These are phyloP conservation scores for Pelosia muscerda DNA, from an alignment of 2,888 invertebrate species.

Conservation along the genomic window DNA sequence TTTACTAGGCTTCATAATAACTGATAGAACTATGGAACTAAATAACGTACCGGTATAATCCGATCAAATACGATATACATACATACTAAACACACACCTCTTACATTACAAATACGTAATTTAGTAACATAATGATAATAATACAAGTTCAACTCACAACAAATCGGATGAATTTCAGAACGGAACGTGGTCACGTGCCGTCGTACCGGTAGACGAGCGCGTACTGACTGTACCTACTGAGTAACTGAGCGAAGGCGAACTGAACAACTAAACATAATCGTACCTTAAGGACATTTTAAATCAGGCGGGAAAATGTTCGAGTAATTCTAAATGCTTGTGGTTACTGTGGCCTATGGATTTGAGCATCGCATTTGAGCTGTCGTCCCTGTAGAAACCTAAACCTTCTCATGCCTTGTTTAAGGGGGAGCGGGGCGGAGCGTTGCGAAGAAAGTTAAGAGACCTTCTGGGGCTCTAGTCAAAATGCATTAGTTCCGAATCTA, in stretches of 20 bases:
- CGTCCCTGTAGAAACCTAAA: too few relatives aligned
- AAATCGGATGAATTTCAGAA: conserved; percentile 29
- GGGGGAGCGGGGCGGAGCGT: too few relatives aligned
- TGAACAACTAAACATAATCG: conserved; percentile 31
- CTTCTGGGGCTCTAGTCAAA: too few relatives aligned
- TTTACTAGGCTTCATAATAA: neutral
- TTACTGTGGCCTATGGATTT: too few relatives aligned
- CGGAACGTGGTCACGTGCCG: conserved; percentile 31
- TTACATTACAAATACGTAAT: neutral
- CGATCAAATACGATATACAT: conserved; percentile 13
- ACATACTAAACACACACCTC: conserved; percentile 9
- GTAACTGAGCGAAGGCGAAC: too few relatives aligned
- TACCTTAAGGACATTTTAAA: conserved; percentile 14
- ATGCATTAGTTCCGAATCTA: too few relatives aligned
- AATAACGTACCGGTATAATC: conserved; percentile 4
- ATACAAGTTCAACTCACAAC: conserved; percentile 36
- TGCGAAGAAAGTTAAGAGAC: too few relatives aligned
- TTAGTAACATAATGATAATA: conserved; percentile 12
- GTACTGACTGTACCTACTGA: conserved; percentile 37
- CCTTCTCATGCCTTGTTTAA: too few relatives aligned
- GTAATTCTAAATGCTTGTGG: too few relatives aligned
- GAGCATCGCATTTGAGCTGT: too few relatives aligned
- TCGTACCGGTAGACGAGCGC: conserved; percentile 36
- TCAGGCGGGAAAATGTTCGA: too few relatives aligned
- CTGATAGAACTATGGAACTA: too few relatives aligned